Evolutionary conservation across 2,113 vertebrate species (phyloP).

Genomic region (Glaucidium brasilianum): DNA sequence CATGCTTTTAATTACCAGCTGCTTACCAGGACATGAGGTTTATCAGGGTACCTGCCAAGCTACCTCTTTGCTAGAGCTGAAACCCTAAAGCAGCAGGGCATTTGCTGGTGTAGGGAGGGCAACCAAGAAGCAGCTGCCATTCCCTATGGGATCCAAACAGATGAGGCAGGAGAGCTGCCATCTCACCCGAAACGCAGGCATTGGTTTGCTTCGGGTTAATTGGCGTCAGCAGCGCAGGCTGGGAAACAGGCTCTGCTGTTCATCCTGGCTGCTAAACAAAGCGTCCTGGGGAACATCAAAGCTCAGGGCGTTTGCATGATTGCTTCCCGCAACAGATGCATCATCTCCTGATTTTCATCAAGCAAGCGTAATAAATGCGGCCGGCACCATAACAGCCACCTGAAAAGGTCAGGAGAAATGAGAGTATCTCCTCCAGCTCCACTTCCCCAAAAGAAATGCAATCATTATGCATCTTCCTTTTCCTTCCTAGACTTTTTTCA

Average conservation of each 20-base stretch:
- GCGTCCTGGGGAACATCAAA: slow-evolving; percentile 25
- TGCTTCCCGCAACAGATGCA: slow-evolving; percentile 49
- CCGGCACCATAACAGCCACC: neutral
- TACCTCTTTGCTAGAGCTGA: neutral
- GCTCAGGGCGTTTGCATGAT: slow-evolving; percentile 40
- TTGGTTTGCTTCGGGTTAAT: neutral
- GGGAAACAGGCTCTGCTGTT: neutral
- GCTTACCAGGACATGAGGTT: neutral
- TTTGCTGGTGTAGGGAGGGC: neutral
- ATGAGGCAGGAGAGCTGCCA: neutral
- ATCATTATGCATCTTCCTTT: neutral
- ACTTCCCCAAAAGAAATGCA: neutral
- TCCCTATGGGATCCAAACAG: neutral
- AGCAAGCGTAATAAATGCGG: neutral
- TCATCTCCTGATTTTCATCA: slow-evolving; percentile 41
- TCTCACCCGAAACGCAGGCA: neutral
- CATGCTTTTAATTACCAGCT: neutral
- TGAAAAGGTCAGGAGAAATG: slow-evolving; percentile 13
- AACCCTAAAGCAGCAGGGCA: neutral
- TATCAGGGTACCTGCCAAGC: neutral
- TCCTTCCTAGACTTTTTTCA: neutral
- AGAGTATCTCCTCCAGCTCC: neutral
- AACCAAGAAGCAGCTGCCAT: neutral
- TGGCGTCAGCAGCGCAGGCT: neutral
- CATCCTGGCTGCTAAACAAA: neutral